phyloP scores from a whole-genome alignment of 2,797 vertebrate genomes.

The Xiphophorus birchmanni region DNA sequence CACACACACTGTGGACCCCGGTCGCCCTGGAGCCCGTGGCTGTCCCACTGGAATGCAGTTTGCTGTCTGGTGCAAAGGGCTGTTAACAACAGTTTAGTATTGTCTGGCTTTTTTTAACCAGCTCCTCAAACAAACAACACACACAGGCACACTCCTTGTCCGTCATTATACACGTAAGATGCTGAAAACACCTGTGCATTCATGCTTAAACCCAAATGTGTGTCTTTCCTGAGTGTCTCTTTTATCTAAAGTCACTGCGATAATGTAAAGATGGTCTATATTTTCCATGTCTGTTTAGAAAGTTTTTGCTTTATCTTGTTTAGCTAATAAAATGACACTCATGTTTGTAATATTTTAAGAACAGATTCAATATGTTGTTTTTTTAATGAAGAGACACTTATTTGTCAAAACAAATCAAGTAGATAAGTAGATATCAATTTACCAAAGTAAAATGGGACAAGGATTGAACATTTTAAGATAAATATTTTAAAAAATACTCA shows the following conservation, averaged over 20 bases:
- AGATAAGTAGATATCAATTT: neutral
- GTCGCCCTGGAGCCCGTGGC: slow-evolving; percentile 69
- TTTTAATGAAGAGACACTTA: neutral
- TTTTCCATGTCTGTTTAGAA: neutral
- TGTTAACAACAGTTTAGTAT: slow-evolving; percentile 76
- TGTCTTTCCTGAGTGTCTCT: neutral
- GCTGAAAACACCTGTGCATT: slow-evolving; percentile 33
- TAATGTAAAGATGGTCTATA: neutral
- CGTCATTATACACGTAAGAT: slow-evolving; percentile 37
- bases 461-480: no score
- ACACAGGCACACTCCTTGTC: slow-evolving; percentile 70
- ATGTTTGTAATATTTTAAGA: neutral
- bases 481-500: neutral
- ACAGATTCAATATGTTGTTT: neutral
- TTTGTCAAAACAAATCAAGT: neutral
- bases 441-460: no score
- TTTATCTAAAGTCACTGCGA: neutral
- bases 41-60: slow-evolving; percentile 74
- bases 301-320: neutral
- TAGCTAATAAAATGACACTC: neutral
- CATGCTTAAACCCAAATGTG: slow-evolving; percentile 1
- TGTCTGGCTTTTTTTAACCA: slow-evolving; percentile 71
- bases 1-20: slow-evolving; percentile 64
- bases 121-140: slow-evolving; percentile 75
- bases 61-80: slow-evolving; percentile 75